Percentiles rank a stretch among this genome's conserved stretches.
Evolutionary conservation across 2,113 vertebrate species (phyloP).

Genomic region (Melanerpes formicivorus): DNA sequence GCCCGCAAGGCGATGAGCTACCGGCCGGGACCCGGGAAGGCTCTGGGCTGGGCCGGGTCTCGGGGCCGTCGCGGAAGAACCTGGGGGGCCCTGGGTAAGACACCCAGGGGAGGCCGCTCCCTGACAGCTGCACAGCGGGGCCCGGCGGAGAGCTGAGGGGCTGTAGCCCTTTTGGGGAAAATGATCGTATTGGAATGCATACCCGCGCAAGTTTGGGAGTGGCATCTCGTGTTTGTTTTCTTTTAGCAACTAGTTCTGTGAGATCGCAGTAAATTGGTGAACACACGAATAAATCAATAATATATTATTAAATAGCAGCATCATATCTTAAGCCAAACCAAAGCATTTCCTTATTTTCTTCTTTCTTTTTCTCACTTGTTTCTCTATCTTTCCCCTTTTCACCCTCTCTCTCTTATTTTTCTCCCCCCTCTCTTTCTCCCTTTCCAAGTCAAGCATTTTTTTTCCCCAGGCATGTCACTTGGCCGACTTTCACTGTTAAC

Average conservation of each 20-base stretch:
- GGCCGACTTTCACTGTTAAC: slow-evolving; percentile 32
- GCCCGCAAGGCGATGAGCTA: not conserved
- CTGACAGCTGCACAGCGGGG: not conserved
- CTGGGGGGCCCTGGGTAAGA: too few relatives aligned
- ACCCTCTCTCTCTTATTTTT: not conserved
- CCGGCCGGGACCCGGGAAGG: not conserved
- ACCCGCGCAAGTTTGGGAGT: accelerated
- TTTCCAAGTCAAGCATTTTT: slow-evolving; percentile 43
- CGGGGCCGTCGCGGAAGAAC: not conserved
- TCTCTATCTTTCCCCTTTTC: too few relatives aligned
- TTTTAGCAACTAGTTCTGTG: not conserved
- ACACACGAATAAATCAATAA: not conserved
- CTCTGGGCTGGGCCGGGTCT: not conserved
- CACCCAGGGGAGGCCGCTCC: not conserved
- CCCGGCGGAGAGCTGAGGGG: too few relatives aligned
- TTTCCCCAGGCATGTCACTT: not conserved
- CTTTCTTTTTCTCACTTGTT: too few relatives aligned
- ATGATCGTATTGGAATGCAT: not conserved
- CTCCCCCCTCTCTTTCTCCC: not conserved
- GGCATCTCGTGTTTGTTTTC: not conserved
- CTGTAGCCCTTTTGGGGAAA: accelerated
- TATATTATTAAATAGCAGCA: not conserved
- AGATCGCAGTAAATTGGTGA: not conserved
- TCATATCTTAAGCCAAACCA: not conserved
- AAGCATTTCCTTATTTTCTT: too few relatives aligned